Evolutionary conservation across 2,113 vertebrate species (phyloP).

Genomic region (Prionailurus bengalensis): DNA sequence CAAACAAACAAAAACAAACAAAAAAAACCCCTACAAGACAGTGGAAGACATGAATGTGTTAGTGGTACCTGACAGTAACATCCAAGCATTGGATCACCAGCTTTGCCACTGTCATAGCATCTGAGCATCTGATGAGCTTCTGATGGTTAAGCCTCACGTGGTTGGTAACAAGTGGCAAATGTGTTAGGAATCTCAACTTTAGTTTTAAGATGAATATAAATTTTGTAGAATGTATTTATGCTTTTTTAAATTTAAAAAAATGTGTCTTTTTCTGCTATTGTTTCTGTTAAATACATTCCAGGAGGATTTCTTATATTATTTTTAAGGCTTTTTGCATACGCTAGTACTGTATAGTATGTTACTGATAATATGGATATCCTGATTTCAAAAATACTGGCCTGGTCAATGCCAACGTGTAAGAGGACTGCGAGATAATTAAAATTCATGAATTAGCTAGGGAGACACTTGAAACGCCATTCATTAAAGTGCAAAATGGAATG

Average conservation of each 20-base stretch:
- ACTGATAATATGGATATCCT: not conserved
- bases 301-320: not conserved
- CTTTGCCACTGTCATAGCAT: not conserved
- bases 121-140: not conserved
- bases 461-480: not conserved
- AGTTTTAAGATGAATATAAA: not conserved
- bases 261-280: not conserved
- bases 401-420: not conserved
- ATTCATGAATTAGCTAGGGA: not conserved
- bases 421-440: not conserved
- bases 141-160: not conserved
- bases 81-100: not conserved
- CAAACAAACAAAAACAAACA: not conserved
- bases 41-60: not conserved
- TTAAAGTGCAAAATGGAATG: not conserved
- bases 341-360: not conserved
- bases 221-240: not conserved
- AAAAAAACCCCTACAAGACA: not conserved
- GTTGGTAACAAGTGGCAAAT: not conserved
- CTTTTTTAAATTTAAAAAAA: not conserved
- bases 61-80: not conserved
- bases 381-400: not conserved
- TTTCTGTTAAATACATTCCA: not conserved
- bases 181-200: not conserved
- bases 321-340: not conserved